phyloP scores from a whole-genome alignment of 1,140 invertebrate species.

The Diplogasteroides magnus region DNA sequence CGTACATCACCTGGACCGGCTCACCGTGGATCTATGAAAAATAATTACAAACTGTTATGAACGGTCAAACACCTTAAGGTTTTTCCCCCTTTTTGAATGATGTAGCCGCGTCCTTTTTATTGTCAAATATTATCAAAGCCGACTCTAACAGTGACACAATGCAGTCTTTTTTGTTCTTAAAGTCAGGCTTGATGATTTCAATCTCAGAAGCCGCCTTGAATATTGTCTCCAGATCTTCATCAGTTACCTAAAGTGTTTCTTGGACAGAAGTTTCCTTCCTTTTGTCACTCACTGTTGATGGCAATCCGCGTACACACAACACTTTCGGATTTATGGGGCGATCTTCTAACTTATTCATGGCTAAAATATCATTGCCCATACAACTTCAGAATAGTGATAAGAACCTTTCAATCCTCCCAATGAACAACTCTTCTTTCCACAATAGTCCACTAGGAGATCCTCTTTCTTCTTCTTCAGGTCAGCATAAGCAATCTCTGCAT shows the following conservation, averaged over 20 bases:
- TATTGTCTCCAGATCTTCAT: slow-evolving; percentile 16
- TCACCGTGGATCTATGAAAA: too few species aligned
- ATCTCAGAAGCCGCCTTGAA: slow-evolving; percentile 20
- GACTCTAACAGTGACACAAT: too few species aligned
- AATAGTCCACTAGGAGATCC: slow-evolving; percentile 23
- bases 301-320: slow-evolving; percentile 22
- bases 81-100: slow-evolving; percentile 22
- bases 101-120: slow-evolving; percentile 14
- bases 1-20: slow-evolving; percentile 26
- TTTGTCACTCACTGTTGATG: not conserved
- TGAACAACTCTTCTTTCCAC: slow-evolving; percentile 18
- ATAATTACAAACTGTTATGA: too few species aligned
- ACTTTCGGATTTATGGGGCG: slow-evolving; percentile 24
- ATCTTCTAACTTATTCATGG: too few species aligned
- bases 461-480: slow-evolving; percentile 17
- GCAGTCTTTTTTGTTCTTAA: not conserved
- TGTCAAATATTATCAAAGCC: slow-evolving; percentile 19
- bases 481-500: slow-evolving; percentile 28
- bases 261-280: too few species aligned
- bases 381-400: not conserved
- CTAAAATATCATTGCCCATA: not conserved
- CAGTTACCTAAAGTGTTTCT: too few species aligned
- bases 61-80: slow-evolving; percentile 17
- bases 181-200: too few species aligned
- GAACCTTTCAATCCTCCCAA: slow-evolving; percentile 1